A percentile compares a stretch with the other conserved stretches of the same genome.
Evolutionary conservation across 2,797 vertebrate genomes (phyloP).

Genomic region (Siniperca scherzeri): DNA sequence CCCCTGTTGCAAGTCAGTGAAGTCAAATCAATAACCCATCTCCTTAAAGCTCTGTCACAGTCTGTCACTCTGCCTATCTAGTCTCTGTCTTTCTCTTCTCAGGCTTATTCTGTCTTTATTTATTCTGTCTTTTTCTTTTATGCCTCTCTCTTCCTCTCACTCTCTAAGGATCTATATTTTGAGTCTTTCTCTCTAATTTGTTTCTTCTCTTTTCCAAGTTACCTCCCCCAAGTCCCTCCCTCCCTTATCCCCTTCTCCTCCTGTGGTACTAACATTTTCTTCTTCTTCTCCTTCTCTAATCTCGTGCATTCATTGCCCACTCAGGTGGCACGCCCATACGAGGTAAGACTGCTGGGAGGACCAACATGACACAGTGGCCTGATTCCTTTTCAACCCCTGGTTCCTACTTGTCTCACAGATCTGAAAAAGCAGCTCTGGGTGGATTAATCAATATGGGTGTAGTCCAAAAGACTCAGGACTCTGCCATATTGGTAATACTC

Average conservation of each 20-base stretch:
- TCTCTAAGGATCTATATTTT: constrained; percentile 66
- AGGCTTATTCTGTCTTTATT: constrained; percentile 89
- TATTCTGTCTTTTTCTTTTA: constrained; percentile 66
- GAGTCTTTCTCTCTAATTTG: constrained; percentile 76
- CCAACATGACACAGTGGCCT: constrained; percentile 81
- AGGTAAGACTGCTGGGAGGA: constrained; percentile 86
- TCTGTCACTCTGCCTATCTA: constrained; percentile 91
- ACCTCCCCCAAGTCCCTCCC: constrained; percentile 53
- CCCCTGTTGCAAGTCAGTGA: constrained; percentile 75
- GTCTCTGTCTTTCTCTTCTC: constrained; percentile 95
- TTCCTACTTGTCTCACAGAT: constrained; percentile 76
- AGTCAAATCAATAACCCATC: constrained; percentile 78
- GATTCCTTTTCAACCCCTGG: constrained; percentile 78
- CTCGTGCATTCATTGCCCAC: constrained; percentile 88
- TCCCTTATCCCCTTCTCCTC: constrained; percentile 60
- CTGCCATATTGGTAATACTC: constrained; percentile 61
- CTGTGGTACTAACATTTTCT: constrained; percentile 86
- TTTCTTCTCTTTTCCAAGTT: constrained; percentile 73
- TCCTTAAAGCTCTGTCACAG: constrained; percentile 86
- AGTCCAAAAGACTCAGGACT: constrained; percentile 63
- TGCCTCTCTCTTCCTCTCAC: constrained; percentile 85
- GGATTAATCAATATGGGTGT: constrained; percentile 67
- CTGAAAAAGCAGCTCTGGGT: constrained; percentile 63
- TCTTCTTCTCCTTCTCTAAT: constrained; percentile 87
- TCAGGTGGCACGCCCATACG: constrained; percentile 88